Conservation (phyloP, 2,113 vertebrate species). For the Hippocampus abdominalis region DNA sequence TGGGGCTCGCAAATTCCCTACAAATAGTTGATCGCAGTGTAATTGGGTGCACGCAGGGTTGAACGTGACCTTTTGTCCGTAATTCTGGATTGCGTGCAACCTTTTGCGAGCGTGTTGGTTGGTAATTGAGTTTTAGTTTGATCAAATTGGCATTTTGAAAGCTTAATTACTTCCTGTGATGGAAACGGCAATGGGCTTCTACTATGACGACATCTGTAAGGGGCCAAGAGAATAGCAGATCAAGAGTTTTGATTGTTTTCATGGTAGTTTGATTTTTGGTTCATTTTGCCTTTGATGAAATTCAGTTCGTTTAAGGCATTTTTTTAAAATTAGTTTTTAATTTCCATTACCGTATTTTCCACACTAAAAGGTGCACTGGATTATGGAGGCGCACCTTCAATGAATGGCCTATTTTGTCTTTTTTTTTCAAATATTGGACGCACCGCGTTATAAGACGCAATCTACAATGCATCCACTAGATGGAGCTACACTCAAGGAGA, state of each 20-base stretch:
- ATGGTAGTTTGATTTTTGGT: no score
- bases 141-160: conserved; percentile 26
- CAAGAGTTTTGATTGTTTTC: neutral
- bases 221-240: neutral
- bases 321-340: no score
- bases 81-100: neutral
- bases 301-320: no score
- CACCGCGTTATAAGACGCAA: no score
- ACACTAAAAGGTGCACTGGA: no score
- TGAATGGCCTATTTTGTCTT: no score
- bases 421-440: no score
- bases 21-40: conserved; percentile 36
- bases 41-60: conserved; percentile 36
- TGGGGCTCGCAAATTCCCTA: conserved; percentile 32
- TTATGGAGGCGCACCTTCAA: no score
- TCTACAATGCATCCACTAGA: no score
- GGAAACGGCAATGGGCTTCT: neutral
- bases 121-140: conserved; percentile 26
- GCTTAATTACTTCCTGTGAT: conserved; percentile 19
- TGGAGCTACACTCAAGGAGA: no score
- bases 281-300: no score
- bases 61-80: conserved; percentile 17
- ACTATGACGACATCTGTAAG: neutral
- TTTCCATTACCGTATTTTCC: no score
- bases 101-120: conserved; percentile 18